A percentile compares a stretch with the other conserved stretches of the same genome.
Evolutionary conservation across 2,888 invertebrate genomes (phyloP).

Genomic region (Girardia tigrina): DNA sequence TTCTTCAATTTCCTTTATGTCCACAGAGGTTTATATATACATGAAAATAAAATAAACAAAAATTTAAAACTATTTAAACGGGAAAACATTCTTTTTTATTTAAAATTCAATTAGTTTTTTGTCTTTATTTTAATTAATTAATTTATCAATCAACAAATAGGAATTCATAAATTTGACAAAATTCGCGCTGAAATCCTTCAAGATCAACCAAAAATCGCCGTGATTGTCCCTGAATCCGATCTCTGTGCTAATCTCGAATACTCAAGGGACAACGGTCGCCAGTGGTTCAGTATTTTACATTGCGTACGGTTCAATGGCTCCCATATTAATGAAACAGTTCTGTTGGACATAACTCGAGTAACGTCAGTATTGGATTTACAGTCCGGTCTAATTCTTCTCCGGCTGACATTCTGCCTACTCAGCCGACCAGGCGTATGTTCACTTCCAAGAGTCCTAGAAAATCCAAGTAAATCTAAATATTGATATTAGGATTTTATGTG

Average conservation of each 20-base stretch:
- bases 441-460: neutral
- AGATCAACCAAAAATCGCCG: neutral
- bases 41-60: too few species aligned
- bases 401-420: neutral
- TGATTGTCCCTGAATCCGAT: neutral
- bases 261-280: neutral
- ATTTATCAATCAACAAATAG: neutral
- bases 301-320: neutral
- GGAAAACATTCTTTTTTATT: too few species aligned
- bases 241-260: constrained; percentile 9
- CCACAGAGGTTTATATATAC: too few species aligned
- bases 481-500: neutral
- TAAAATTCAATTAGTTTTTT: too few species aligned
- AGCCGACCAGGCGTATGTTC: constrained; percentile 7
- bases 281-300: constrained; percentile 9
- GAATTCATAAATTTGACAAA: constrained; percentile 8
- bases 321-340: constrained; percentile 19
- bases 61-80: too few species aligned
- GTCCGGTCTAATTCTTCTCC: neutral
- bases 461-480: neutral
- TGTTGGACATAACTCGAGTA: constrained; percentile 1
- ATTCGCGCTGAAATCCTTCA: neutral
- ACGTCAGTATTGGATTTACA: constrained; percentile 3
- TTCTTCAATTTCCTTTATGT: too few species aligned
- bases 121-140: neutral